These are phyloP conservation scores for Phalacrocorax brasilianus DNA, from an alignment of 2,113 vertebrate species.

Conservation along the genomic window DNA sequence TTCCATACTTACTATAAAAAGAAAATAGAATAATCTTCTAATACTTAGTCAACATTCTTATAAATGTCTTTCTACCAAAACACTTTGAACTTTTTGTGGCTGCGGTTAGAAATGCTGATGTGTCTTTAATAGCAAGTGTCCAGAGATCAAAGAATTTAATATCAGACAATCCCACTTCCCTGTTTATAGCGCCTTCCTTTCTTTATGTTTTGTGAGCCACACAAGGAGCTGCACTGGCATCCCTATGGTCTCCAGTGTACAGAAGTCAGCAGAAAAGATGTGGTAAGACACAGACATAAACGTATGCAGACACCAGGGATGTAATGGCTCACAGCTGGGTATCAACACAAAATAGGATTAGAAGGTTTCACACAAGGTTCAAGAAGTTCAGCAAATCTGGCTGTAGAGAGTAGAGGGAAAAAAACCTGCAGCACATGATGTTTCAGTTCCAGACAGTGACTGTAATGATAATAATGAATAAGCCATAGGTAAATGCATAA, in stretches of 20 bases:
- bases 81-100: not conserved
- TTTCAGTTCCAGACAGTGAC: not conserved
- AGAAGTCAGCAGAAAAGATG: not conserved
- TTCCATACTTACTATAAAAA: not conserved
- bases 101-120: not conserved
- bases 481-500: not conserved
- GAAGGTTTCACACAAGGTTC: not conserved
- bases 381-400: not conserved
- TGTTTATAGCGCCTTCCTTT: not conserved
- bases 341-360: not conserved
- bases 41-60: not conserved
- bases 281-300: not conserved
- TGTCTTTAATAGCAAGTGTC: not conserved
- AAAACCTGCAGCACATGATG: not conserved
- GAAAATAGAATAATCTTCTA: not conserved
- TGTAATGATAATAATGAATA: not conserved
- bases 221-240: not conserved
- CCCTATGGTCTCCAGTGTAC: not conserved
- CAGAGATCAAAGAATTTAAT: not conserved
- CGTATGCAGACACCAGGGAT: not conserved
- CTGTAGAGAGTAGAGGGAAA: not conserved
- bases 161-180: not conserved
- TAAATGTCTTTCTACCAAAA: not conserved
- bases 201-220: not conserved
- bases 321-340: not conserved